These are phyloP conservation scores for Anthophora plumipes DNA, from an alignment of 2,888 invertebrate genomes.

Conservation along the genomic window DNA sequence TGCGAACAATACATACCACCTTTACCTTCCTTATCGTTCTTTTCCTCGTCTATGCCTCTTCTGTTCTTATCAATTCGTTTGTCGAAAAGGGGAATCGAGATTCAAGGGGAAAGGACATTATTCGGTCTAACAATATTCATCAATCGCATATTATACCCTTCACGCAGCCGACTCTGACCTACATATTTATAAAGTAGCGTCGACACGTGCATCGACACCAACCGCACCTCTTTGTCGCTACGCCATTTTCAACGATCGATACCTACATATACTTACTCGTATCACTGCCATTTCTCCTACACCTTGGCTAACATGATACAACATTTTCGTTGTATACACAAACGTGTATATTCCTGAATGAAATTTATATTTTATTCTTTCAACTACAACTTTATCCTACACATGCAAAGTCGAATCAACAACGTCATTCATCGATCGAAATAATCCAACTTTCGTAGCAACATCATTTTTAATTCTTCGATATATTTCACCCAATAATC, in stretches of 20 bases:
- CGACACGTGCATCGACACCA: constrained; percentile 5
- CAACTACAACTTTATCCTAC: too few relatives aligned
- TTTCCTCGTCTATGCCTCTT: too few relatives aligned
- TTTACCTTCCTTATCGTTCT: background rate
- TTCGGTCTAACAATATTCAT: too few relatives aligned
- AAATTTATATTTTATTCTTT: too few relatives aligned
- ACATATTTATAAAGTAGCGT: constrained; percentile 15
- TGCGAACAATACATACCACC: constrained; percentile 79
- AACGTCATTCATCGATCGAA: background rate
- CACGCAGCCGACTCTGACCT: constrained; percentile 30
- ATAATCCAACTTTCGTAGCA: background rate
- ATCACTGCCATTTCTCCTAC: background rate
- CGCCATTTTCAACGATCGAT: constrained; percentile 28
- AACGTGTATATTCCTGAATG: too few relatives aligned
- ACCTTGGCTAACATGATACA: background rate
- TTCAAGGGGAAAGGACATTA: too few relatives aligned
- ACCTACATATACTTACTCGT: background rate
- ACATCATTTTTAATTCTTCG: too few relatives aligned
- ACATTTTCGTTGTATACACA: background rate
- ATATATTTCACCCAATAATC: too few relatives aligned
- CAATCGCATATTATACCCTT: background rate
- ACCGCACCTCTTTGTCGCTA: background rate
- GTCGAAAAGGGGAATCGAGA: background rate
- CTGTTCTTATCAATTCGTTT: background rate
- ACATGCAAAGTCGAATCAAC: too few relatives aligned